Evolutionary conservation across 2,797 vertebrate genomes (phyloP).

Genomic region (Cetoscarus ocellatus): DNA sequence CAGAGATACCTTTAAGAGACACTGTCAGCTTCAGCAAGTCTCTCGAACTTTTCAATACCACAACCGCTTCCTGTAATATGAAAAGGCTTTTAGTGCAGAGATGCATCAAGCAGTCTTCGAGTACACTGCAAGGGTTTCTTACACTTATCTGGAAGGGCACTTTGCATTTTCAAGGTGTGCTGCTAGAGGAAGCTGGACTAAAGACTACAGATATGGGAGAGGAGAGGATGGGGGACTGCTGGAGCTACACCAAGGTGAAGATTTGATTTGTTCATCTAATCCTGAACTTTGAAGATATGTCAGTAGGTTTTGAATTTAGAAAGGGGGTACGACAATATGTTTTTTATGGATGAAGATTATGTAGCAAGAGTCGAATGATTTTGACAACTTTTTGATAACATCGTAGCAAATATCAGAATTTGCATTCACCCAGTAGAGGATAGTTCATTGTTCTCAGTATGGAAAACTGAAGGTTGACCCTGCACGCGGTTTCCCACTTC

Average conservation of each 20-base stretch:
- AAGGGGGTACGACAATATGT: too few species aligned
- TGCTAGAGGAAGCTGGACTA: constrained; percentile 5
- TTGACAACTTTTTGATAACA: too few species aligned
- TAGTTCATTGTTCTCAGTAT: too few species aligned
- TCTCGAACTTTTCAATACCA: constrained; percentile 29
- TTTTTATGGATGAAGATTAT: too few species aligned
- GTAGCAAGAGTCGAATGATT: too few species aligned
- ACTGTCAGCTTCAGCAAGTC: not conserved
- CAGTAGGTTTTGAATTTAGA: too few species aligned
- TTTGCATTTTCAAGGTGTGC: not conserved
- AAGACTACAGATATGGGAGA: constrained; percentile 75
- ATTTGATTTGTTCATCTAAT: constrained; percentile 6
- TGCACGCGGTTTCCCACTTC: too few species aligned
- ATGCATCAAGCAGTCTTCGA: not conserved
- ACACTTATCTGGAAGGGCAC: not conserved
- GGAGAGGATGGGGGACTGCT: constrained; percentile 84
- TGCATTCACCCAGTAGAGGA: too few species aligned
- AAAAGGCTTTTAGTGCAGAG: constrained; percentile 26
- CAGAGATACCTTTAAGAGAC: not conserved
- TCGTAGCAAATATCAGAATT: too few species aligned
- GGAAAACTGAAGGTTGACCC: too few species aligned
- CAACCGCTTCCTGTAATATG: constrained; percentile 77
- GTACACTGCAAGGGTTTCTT: not conserved
- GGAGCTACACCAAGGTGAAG: constrained; percentile 78
- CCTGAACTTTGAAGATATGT: too few species aligned